Conservation (phyloP, 2,113 vertebrate genomes). For the Calidris pygmaea region DNA sequence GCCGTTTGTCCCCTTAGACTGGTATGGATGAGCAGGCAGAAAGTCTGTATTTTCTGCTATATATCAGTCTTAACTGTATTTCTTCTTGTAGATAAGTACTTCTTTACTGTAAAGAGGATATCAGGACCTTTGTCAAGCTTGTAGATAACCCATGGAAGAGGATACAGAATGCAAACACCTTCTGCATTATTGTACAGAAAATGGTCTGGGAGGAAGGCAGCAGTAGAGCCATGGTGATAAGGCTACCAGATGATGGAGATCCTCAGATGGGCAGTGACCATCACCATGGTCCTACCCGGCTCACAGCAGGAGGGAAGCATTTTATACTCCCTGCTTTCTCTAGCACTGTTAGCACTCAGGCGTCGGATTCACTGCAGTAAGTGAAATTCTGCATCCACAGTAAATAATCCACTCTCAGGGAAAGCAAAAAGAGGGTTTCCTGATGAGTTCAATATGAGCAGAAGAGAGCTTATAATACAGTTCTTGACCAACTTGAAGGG, state of each 20-base stretch:
- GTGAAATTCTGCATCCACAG: background rate
- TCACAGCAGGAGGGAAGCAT: background rate
- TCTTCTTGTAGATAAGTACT: accelerated
- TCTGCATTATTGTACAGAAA: background rate
- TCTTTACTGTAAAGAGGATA: background rate
- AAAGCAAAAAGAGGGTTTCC: background rate
- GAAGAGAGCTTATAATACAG: background rate
- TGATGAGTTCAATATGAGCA: background rate
- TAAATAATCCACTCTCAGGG: background rate
- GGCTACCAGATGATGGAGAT: accelerated
- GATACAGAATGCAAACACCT: background rate
- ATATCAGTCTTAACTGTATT: background rate
- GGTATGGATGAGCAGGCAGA: background rate
- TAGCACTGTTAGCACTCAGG: background rate
- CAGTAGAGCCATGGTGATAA: background rate
- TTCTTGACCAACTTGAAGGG: background rate
- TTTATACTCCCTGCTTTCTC: background rate
- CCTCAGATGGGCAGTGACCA: background rate
- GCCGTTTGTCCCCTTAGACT: background rate
- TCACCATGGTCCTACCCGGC: background rate
- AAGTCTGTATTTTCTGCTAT: background rate
- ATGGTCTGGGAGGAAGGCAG: background rate
- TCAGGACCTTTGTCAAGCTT: background rate
- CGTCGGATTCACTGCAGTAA: background rate
- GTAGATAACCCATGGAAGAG: background rate